Percentiles rank a stretch among this genome's conserved stretches.
Conservation (phyloP, 2,113 vertebrate genomes). For the Vulpes lagopus region DNA sequence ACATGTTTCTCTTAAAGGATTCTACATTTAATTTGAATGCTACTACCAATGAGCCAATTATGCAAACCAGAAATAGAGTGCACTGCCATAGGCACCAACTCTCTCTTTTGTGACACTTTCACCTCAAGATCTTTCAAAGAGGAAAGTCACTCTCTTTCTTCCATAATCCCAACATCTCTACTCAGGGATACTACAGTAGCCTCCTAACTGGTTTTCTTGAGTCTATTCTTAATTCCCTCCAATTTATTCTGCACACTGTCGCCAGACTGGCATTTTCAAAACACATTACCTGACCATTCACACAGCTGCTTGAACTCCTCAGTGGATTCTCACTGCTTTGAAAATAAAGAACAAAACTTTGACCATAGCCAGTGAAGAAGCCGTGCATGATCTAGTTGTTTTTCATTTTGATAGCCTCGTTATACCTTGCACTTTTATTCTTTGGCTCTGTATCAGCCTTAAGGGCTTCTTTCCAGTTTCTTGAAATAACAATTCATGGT, state of each 20-base stretch:
- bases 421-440: background rate
- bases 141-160: background rate
- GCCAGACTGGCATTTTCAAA: conserved; percentile 1
- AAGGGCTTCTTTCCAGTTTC: background rate
- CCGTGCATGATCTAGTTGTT: background rate
- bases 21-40: background rate
- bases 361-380: background rate
- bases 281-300: background rate
- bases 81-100: background rate
- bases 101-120: background rate
- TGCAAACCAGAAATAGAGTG: background rate
- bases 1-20: background rate
- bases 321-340: background rate
- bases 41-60: background rate
- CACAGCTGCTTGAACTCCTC: background rate
- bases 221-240: background rate
- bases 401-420: background rate
- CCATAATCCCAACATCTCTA: background rate
- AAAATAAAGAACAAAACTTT: background rate
- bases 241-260: background rate
- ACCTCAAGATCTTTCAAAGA: background rate
- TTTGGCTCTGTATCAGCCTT: background rate
- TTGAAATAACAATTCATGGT: background rate
- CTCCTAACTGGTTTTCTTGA: background rate
- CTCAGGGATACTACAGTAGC: background rate